These are phyloP conservation scores for Romanogobio albipinnatus DNA, from an alignment of 2,113 vertebrate species.

Conservation along the genomic window DNA sequence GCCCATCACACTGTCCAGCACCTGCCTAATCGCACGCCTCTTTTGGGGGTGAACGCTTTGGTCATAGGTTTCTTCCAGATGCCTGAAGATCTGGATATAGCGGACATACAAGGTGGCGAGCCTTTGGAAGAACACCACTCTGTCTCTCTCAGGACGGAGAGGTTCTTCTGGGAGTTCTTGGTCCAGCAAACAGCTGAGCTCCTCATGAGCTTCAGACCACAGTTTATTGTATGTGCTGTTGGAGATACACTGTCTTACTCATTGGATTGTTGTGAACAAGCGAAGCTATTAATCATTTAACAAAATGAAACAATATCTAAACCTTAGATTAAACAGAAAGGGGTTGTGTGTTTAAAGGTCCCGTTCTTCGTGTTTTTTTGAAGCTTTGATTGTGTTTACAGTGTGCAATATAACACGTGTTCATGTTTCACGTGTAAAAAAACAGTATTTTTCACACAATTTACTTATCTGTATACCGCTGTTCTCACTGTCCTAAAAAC, in stretches of 20 bases:
- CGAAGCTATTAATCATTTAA: background rate
- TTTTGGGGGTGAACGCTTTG: constrained; percentile 86
- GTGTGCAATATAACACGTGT: no score
- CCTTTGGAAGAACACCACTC: constrained; percentile 74
- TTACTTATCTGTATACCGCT: no score
- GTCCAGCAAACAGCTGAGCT: constrained; percentile 72
- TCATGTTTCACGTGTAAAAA: no score
- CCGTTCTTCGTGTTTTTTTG: no score
- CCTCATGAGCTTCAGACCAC: constrained; percentile 77
- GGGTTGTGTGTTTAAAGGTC: background rate
- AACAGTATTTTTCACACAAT: no score
- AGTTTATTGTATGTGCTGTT: constrained; percentile 78
- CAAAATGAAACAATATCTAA: no score
- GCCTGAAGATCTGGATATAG: constrained; percentile 78
- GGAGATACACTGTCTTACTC: constrained; percentile 28
- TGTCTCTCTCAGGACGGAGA: constrained; percentile 65
- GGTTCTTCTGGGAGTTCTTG: constrained; percentile 71
- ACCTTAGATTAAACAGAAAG: background rate
- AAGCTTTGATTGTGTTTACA: no score
- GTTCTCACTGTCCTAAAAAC: no score
- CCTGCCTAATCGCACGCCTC: constrained; percentile 70
- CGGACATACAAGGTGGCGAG: constrained; percentile 77
- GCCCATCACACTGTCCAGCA: constrained; percentile 81
- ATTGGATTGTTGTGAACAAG: background rate
- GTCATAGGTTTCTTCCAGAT: constrained; percentile 77